phyloP scores from a whole-genome alignment of 2,113 vertebrate species.

The Peucedramus taeniatus region DNA sequence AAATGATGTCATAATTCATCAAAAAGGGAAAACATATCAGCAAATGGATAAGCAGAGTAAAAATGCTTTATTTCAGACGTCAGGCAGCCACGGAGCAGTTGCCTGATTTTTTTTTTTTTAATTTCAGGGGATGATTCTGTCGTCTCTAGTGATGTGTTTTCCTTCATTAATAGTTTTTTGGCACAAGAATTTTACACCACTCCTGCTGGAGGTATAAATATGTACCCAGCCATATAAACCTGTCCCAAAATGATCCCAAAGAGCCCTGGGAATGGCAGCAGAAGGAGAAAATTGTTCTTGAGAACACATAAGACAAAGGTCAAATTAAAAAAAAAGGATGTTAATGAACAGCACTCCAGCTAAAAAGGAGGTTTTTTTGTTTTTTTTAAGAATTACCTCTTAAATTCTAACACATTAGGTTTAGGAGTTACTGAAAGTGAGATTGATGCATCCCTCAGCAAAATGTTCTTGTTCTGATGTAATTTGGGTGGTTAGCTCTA shows the following conservation, averaged over 20 bases:
- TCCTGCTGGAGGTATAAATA: not conserved
- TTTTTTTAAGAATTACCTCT: conserved; percentile 73
- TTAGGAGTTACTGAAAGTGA: conserved; percentile 78
- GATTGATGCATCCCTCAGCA: conserved; percentile 76
- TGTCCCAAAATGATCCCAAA: not conserved
- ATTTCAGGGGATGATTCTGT: not conserved
- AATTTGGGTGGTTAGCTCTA: conserved; percentile 72
- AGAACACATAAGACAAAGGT: conserved; percentile 76
- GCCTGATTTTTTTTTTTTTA: not conserved
- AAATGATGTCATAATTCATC: not conserved
- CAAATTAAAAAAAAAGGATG: conserved; percentile 55
- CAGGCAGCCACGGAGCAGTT: not conserved
- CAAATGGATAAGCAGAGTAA: fast-evolving
- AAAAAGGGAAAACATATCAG: not conserved
- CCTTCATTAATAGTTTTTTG: not conserved
- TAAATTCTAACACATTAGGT: conserved; percentile 82
- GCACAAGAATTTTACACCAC: fast-evolving
- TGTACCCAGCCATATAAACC: not conserved
- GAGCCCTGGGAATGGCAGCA: not conserved
- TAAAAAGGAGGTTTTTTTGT: conserved; percentile 43
- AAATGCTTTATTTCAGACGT: not conserved
- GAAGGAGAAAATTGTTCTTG: too few species aligned
- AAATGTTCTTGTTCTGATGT: conserved; percentile 74
- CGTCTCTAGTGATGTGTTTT: not conserved
- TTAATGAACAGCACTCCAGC: conserved; percentile 73